Percentiles rank a stretch among this genome's conserved stretches.
Conservation (phyloP, 2,888 invertebrate species). For the Endotricha flammealis region DNA sequence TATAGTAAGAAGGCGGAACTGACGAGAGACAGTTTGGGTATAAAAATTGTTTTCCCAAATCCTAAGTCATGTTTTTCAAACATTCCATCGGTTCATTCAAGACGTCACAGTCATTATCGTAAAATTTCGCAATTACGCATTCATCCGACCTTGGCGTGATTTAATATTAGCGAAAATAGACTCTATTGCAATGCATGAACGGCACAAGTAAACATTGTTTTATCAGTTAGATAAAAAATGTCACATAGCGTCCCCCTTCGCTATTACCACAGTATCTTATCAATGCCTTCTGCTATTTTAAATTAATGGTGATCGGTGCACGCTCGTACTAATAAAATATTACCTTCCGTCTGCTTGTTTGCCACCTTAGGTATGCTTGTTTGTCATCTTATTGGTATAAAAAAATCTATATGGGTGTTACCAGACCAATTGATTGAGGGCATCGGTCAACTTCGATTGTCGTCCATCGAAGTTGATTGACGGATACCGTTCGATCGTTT, state of each 20-base stretch:
- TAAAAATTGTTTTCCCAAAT: too few relatives aligned
- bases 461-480: too few relatives aligned
- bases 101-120: slow-evolving; percentile 40
- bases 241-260: slow-evolving; percentile 22
- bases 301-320: slow-evolving; percentile 21
- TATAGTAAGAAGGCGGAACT: too few relatives aligned
- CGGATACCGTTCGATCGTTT: too few relatives aligned
- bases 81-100: slow-evolving; percentile 14
- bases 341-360: too few relatives aligned
- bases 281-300: slow-evolving; percentile 28
- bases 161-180: not conserved
- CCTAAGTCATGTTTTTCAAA: slow-evolving; percentile 4
- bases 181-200: slow-evolving; percentile 11
- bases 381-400: too few relatives aligned
- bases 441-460: too few relatives aligned
- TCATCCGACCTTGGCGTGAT: slow-evolving; percentile 31
- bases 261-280: slow-evolving; percentile 33
- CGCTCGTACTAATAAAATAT: too few relatives aligned
- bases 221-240: slow-evolving; percentile 36
- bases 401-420: too few relatives aligned
- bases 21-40: too few relatives aligned
- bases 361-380: too few relatives aligned
- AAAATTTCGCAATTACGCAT: slow-evolving; percentile 46
- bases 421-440: too few relatives aligned
- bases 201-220: slow-evolving; percentile 15